Base-by-base conservation (phyloP, 2,888 invertebrate genomes). In the Diploptera punctata region DNA sequence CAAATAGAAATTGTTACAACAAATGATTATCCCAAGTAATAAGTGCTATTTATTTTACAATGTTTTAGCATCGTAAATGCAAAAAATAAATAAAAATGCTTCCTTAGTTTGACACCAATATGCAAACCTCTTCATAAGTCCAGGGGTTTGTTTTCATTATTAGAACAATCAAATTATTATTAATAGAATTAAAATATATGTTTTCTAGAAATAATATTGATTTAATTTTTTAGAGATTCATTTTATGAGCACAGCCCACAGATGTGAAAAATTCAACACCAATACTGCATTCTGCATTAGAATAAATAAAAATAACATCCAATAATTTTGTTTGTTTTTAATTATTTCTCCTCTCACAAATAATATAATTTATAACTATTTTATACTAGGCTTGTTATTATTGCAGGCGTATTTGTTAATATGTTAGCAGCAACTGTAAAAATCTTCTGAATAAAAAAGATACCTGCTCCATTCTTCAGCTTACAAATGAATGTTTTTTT, bases 221-320 rank as follows among this genome's bases (percentile, higher is more conserved):
- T 57, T 13, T 31, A 57, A 29, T 29, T 57, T 57, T 57, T n/a
- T 57, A 57, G 57, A 57, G n/a, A 29, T n/a, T 47, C 47, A 54
- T 54, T 54, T 54, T 19, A 18, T 54, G 21, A 31, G 60, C 65
- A 65, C 65, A 65, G 44, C 18, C 29, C 47, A 65, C 65, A 65
- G 5, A 65, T 65, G 65, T 65, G 65, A 65, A 65, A n/a, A 47
- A 18, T 24, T 65, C 24, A 65, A 65, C 65, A 65, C 65, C 65
- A 65, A 47, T 26, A 24, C 29, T 65, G 65, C 43, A 65, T 21
- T 26, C 21, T 54, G 29, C 57, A 29, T 29, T 57, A 57, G 29
- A 57, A 29, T 57, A 29, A 54, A 29, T 57, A 57, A 57, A 26
- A 31, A n/a, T n/a, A n/a, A n/a, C n/a, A n/a, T n/a, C n/a, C n/a